Evolutionary conservation across 1,140 invertebrate genomes (phyloP), one percentile per base, ranked within the genome.

Genomic region (Colletes gigas): DNA sequence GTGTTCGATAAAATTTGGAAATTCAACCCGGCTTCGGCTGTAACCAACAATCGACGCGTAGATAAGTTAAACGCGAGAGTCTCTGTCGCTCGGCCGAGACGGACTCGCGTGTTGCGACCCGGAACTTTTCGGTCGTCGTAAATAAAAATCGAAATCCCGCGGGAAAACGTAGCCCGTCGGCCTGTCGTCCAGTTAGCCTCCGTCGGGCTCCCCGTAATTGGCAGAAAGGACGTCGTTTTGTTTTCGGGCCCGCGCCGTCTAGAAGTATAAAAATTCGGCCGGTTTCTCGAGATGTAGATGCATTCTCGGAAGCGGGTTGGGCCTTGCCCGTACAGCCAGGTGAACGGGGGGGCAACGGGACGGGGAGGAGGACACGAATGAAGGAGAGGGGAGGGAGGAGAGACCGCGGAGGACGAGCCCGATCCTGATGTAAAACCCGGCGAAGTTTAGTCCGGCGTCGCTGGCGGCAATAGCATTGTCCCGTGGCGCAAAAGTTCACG

Each of bases 281-380:
- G 85, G 87, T 89, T 90, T 90, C 86, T 89, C 81, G 84, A 88
- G 81, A 89, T 89, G 88, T 90, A 89, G 89, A 90, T 90, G 85
- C 84, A 83, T 90, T 89, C 89, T 91, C 85, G 87, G 89, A 91
- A 92, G 89, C 83, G 77, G 71, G 76, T 71, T 70, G 63, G 74
- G 77, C 57, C 66, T 83, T 63, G 81, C 70, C 52, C 39, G 72
- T 57, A 44, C 63, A 62, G 67, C 67, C 83, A 69, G 77, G 69
- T 83, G 87, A 68, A 70, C 75, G 62, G 70, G n/a, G 60, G 15
- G 41, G 65, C 14, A 30, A 62, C 62, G 67, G 77, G 75, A n/a
- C 63, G 83, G 65, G 57, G 78, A 47, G 59, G 30, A 69, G 74
- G 50, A 67, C 65, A 63, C 54, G 30, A 55, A 21, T 4, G 50